Evolutionary conservation across 2,888 invertebrate genomes (phyloP), one percentile per base, ranked within the genome.

Genomic region (Harpalus rufipes): DNA sequence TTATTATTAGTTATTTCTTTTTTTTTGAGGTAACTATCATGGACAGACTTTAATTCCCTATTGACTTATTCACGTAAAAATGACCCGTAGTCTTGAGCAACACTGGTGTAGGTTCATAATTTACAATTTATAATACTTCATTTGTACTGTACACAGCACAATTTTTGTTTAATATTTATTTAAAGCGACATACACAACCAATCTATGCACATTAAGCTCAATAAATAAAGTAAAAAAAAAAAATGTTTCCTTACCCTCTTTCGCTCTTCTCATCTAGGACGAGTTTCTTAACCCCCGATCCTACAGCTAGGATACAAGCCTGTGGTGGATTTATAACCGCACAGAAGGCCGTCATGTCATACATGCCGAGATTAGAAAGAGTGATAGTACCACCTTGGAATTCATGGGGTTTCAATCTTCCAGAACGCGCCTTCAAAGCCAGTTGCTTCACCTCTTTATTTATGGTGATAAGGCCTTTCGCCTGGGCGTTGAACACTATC

Each of bases 311-410:
- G 89, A 99, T 99, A 89, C 97, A 95, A 0, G 98, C 96, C 92
- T 98, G 98, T 7, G 99, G 99, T 39, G 99, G 99, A 91, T 98
- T 98, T 86, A 99, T 96, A 86, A 99, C 97, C 21, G 98, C 98
- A 88, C 95, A 94, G 91, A 99, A 99, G 89, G 95, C 94, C 87
- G 96, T 96, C 61, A 98, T 94, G 86, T 96, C 96, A 91, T 95
- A 98, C 98, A 98, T 98, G 88, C 98, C 98, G 87, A 99, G 92
- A 92, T 99, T 99, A 12, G 98, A 98, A 0, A 99, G 94, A 14
- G 97, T 97, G 87, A 99, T 96, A 7, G 98, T 98, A 87, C 99
- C 99, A 12, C 99, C 99, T 93, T 97, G 97, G 92, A 97, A 99
- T 91, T 99, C 99, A 61, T 97, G 95, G 0, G 98, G 98, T 90